Percentiles rank a stretch among this genome's conserved stretches.
Evolutionary conservation across 2,113 vertebrate species (phyloP).

Genomic region (Plestiodon gilberti): DNA sequence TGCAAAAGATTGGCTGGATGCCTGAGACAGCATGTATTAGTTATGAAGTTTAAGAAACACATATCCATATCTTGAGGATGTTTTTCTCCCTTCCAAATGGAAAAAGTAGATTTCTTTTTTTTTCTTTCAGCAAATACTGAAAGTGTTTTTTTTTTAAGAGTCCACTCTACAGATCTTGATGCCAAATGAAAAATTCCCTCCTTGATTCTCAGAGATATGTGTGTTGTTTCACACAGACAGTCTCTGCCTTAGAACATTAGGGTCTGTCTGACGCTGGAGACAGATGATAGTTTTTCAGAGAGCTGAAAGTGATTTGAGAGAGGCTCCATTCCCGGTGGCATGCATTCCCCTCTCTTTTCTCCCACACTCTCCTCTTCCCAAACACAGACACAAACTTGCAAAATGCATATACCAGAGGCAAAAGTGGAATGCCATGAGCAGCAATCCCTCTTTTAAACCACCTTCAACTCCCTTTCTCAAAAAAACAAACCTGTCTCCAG

Average conservation of each 20-base stretch:
- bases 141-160: constrained; percentile 2
- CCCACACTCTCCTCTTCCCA: neutral
- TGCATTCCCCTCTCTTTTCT: neutral
- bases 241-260: constrained; percentile 35
- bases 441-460: neutral
- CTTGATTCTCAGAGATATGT: constrained; percentile 38
- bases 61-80: constrained; percentile 52
- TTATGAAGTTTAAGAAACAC: constrained; percentile 59
- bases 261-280: constrained; percentile 19
- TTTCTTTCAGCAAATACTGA: constrained; percentile 47
- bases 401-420: neutral
- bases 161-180: neutral
- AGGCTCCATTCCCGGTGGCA: neutral
- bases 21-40: constrained; percentile 50
- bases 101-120: neutral
- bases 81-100: constrained; percentile 43
- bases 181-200: constrained; percentile 60
- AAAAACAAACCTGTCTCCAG: neutral
- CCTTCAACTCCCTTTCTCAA: neutral
- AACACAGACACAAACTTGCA: neutral
- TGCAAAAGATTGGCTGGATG: constrained; percentile 56
- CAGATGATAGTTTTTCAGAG: neutral
- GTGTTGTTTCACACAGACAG: constrained; percentile 45
- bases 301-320: neutral
- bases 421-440: neutral